Base-by-base conservation (phyloP, 2,888 invertebrate species). In the Phasia obesa region DNA sequence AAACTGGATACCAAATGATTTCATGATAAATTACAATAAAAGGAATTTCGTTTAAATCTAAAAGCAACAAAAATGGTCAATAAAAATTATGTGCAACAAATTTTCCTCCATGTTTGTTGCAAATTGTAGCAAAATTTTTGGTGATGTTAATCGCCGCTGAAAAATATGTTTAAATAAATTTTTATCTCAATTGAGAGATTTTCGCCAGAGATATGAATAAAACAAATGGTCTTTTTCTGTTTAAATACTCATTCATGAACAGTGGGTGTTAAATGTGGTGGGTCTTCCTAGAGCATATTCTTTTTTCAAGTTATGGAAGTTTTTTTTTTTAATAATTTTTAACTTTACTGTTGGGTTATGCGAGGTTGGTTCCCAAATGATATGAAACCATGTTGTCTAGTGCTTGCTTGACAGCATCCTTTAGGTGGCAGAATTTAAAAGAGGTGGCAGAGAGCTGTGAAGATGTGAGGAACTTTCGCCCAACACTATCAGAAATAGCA, bases 21-120 rank as follows among this genome's bases (percentile, higher is more conserved):
- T 78, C 49, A 78, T 71, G 78, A 78, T 78, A 78, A 78, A 78
- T 78, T 71, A 59, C 51, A 64, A 78, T 78, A 73, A 78, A 69
- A 47, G 44, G 23, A 59, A 51, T 78, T 78, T 51, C 35, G 57
- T 51, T 78, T 51, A 60, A 51, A 71, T 57, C 42, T 64, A 42
- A 15, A 42, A 64, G 53, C 53, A 57, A 62, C 62, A 17, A 44
- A 70, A 77, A 59, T 62, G 62, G 53, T 47, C 51, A 60, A 60
- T 59, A 67, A 76, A 60, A 59, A 25, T n/a, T 60, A 21, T 69
- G 17, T 47, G 60, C 75, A 59, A 75, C 64, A 74, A 74, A 74
- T 64, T 75, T 69, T 65, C 38, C 38, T 65, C 38, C 38, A 38
- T 75, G 49, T 57, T 11, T 67, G 27, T 27, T 59, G 67, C 60